Evolutionary conservation across 2,113 vertebrate genomes (phyloP).

Genomic region (Notarius quadriscutis): DNA sequence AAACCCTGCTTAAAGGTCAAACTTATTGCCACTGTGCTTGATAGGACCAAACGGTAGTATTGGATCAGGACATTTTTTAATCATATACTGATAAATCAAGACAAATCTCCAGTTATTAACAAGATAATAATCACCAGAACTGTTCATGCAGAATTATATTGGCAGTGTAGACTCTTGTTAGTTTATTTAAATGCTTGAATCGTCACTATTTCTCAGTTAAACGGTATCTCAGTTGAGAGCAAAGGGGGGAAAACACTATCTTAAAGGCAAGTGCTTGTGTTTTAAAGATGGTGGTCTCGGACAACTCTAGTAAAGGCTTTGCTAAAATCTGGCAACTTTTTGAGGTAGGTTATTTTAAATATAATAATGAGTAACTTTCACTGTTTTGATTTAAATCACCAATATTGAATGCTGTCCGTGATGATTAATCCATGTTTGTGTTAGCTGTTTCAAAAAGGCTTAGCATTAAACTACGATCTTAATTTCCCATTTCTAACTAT

Average conservation of each 20-base stretch:
- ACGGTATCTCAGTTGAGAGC: not conserved
- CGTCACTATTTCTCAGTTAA: not conserved
- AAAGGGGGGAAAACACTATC: not conserved
- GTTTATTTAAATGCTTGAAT: not conserved
- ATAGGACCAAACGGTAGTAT: not conserved
- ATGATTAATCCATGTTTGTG: not conserved
- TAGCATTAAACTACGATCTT: not conserved
- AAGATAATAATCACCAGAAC: not conserved
- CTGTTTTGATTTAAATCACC: not conserved
- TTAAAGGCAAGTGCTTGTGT: not conserved
- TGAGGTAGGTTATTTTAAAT: not conserved
- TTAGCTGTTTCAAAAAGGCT: not conserved
- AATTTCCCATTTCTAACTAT: not conserved
- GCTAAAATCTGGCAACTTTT: not conserved
- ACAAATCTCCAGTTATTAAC: not conserved
- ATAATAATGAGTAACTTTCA: not conserved
- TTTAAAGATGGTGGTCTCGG: not conserved
- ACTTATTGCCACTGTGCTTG: not conserved
- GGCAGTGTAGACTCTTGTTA: not conserved
- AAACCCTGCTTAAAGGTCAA: not conserved
- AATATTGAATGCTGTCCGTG: not conserved
- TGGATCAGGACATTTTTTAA: not conserved
- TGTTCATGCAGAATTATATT: not conserved
- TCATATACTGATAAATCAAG: not conserved
- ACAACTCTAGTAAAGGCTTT: not conserved